A percentile compares a stretch with the other conserved stretches of the same genome.
Evolutionary conservation across 1,140 invertebrate genomes (phyloP).

Genomic region (Sitophilus oryzae): DNA sequence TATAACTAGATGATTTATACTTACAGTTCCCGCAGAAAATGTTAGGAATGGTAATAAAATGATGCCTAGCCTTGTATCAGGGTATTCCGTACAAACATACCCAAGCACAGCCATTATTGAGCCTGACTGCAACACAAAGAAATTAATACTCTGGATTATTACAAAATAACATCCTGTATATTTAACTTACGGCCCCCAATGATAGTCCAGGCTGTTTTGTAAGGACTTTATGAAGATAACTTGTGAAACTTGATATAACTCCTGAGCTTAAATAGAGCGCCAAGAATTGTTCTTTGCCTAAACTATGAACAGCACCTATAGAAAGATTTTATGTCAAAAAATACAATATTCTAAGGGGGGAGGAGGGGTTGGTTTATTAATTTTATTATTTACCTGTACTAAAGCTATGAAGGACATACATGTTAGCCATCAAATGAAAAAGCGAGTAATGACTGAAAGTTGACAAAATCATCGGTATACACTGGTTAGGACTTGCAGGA

Average conservation of each 20-base stretch:
- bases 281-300: constrained; percentile 90
- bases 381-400: constrained; percentile 48
- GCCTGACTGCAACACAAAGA: constrained; percentile 68
- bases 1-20: constrained; percentile 34
- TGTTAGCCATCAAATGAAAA: constrained; percentile 85
- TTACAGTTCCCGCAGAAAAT: constrained; percentile 78
- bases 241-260: constrained; percentile 80
- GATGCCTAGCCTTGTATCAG: constrained; percentile 78
- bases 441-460: constrained; percentile 88
- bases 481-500: constrained; percentile 64
- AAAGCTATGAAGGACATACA: constrained; percentile 92
- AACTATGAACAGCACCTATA: constrained; percentile 59
- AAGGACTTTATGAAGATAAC: constrained; percentile 72
- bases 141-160: constrained; percentile 6
- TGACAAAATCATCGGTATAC: constrained; percentile 84
- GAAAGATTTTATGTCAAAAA: constrained; percentile 6
- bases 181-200: constrained; percentile 77
- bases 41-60: constrained; percentile 83
- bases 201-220: constrained; percentile 64
- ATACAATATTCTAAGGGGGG: background rate
- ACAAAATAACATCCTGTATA: constrained; percentile 2
- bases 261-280: constrained; percentile 85
- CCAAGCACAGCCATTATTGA: constrained; percentile 86
- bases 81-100: constrained; percentile 80
- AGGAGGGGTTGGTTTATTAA: no score